These are phyloP conservation scores for Callipepla squamata DNA, from an alignment of 2,113 vertebrate species.

Conservation along the genomic window DNA sequence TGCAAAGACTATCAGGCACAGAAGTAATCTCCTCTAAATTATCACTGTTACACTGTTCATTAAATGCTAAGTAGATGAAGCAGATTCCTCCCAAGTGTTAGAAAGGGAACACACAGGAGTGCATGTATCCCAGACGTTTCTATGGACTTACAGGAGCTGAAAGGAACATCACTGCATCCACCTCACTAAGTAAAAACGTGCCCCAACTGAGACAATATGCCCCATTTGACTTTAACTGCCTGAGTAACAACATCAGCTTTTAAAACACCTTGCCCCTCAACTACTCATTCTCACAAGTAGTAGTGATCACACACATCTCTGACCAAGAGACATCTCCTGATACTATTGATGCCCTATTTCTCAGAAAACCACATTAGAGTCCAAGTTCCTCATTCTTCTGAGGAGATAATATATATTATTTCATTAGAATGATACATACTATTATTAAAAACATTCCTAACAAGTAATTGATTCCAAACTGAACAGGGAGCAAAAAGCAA, in stretches of 20 bases:
- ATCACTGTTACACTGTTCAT: neutral
- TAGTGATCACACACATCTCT: neutral
- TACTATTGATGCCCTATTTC: neutral
- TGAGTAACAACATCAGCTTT: neutral
- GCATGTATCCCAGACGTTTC: rapidly evolving
- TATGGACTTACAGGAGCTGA: neutral
- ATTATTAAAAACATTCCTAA: neutral
- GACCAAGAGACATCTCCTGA: neutral
- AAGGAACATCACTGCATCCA: neutral
- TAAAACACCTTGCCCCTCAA: neutral
- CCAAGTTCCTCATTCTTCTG: neutral
- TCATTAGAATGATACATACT: neutral
- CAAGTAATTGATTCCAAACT: neutral
- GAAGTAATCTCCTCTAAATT: neutral
- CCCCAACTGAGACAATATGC: rapidly evolving
- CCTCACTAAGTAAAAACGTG: neutral
- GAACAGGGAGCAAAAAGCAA: neutral
- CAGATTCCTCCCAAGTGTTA: neutral
- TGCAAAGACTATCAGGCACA: rapidly evolving
- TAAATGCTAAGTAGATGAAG: neutral
- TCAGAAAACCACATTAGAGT: neutral
- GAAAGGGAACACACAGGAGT: neutral
- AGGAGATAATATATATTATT: neutral
- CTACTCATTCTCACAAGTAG: neutral
- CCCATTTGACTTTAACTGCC: neutral